These are phyloP conservation scores for Trichogramma dendrolimi DNA, from an alignment of 2,888 invertebrate genomes.

Conservation along the genomic window DNA sequence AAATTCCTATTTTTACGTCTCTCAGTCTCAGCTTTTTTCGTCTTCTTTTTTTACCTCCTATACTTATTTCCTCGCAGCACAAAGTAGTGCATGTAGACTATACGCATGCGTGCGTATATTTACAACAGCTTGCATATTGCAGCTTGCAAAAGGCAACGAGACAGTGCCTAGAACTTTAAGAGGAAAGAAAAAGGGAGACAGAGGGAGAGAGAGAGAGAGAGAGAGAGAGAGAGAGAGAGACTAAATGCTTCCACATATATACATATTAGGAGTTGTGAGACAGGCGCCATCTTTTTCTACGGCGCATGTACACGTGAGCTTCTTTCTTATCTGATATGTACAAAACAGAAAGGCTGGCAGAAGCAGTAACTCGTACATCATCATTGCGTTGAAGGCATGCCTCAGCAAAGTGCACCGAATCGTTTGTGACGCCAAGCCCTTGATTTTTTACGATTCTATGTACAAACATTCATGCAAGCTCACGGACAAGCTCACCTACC, in stretches of 20 bases:
- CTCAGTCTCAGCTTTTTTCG: too few relatives aligned
- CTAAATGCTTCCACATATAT: not conserved
- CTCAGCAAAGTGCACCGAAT: conserved; percentile 42
- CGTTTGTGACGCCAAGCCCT: conserved; percentile 25
- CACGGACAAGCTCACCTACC: too few relatives aligned
- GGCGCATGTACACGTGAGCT: conserved; percentile 11
- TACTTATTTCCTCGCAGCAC: too few relatives aligned
- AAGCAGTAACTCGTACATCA: conserved; percentile 44
- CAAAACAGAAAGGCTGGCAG: not conserved
- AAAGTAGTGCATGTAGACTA: too few relatives aligned
- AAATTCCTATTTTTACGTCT: too few relatives aligned
- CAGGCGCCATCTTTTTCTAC: conserved; percentile 39
- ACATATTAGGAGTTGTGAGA: conserved; percentile 38
- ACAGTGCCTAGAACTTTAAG: too few relatives aligned
- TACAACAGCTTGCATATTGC: too few relatives aligned
- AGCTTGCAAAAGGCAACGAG: too few relatives aligned
- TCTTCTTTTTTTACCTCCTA: too few relatives aligned
- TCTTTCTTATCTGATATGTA: conserved; percentile 27
- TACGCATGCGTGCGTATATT: too few relatives aligned
- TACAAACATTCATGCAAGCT: not conserved
- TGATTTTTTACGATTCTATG: conserved; percentile 1
- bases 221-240: conserved; percentile 14
- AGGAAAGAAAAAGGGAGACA: not conserved
- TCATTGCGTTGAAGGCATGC: conserved; percentile 41
- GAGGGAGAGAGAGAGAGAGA: conserved; percentile 1